A percentile compares a stretch with the other conserved stretches of the same genome.
These are phyloP conservation scores for Athene noctua DNA, from an alignment of 2,113 vertebrate genomes.

Conservation along the genomic window DNA sequence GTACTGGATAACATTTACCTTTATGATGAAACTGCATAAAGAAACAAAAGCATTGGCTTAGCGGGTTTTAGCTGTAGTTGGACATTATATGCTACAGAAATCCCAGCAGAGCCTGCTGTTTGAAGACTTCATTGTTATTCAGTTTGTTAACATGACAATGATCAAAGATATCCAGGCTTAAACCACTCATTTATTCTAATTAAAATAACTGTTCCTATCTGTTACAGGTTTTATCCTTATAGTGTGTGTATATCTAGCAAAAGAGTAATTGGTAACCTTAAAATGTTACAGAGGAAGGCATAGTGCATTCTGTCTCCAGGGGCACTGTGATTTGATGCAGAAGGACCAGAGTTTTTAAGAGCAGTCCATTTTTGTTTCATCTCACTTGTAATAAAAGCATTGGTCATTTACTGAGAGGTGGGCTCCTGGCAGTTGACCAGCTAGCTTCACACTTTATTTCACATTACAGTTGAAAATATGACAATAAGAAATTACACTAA, in stretches of 20 bases:
- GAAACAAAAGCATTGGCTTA: slow-evolving; percentile 37
- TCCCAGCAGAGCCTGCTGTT: slow-evolving; percentile 35
- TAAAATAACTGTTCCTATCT: slow-evolving; percentile 66
- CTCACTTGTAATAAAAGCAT: not conserved
- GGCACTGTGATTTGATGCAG: not conserved
- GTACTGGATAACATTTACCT: slow-evolving; percentile 41
- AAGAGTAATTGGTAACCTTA: slow-evolving; percentile 29
- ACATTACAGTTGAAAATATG: not conserved
- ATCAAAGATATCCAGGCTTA: slow-evolving; percentile 55
- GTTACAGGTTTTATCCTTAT: slow-evolving; percentile 61
- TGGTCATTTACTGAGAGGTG: not conserved
- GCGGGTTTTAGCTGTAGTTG: not conserved
- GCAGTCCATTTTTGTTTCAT: not conserved
- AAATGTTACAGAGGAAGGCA: not conserved
- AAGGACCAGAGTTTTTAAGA: not conserved
- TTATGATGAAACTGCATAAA: slow-evolving; percentile 26
- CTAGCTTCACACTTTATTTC: not conserved
- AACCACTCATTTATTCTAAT: slow-evolving; percentile 73
- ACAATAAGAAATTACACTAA: slow-evolving; percentile 1
- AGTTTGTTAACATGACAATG: slow-evolving; percentile 65
- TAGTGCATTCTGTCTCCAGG: not conserved
- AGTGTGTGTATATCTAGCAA: not conserved
- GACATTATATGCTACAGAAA: slow-evolving; percentile 24
- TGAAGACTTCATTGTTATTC: slow-evolving; percentile 63
- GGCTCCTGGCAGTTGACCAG: not conserved